Evolutionary conservation across 2,888 invertebrate genomes (phyloP).

Genomic region (Seira sanloemensis): DNA sequence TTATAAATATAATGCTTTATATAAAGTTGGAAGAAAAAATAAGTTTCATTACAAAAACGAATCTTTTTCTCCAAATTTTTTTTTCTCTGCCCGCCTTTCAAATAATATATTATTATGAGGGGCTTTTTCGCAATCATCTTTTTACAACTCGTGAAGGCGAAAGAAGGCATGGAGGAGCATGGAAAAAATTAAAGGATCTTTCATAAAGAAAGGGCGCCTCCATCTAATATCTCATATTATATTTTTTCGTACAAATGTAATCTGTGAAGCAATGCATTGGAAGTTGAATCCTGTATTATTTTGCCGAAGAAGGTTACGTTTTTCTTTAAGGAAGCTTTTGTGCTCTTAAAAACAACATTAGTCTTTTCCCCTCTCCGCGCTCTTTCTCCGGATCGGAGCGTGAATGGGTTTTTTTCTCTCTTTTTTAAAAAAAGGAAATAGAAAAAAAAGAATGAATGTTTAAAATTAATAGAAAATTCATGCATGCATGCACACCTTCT

Average conservation of each 20-base stretch:
- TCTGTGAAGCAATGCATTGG: conserved; percentile 8
- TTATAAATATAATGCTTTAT: too few species aligned
- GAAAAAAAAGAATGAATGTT: conserved; percentile 50
- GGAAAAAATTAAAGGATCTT: too few species aligned
- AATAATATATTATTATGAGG: too few species aligned
- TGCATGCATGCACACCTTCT: conserved; percentile 55
- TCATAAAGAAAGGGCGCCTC: too few species aligned
- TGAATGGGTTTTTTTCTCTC: conserved; percentile 6
- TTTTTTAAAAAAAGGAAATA: conserved; percentile 10
- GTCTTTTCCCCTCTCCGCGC: background rate
- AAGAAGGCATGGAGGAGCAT: too few species aligned
- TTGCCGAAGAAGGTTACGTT: too few species aligned
- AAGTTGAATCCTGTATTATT: too few species aligned
- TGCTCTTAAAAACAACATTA: background rate
- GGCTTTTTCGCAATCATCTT: too few species aligned
- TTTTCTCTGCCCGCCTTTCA: too few species aligned
- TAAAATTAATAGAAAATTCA: conserved; percentile 63
- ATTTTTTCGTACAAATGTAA: conserved; percentile 31
- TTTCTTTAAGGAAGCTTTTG: too few species aligned
- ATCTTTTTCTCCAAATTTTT: conserved; percentile 29
- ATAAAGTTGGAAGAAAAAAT: conserved; percentile 8
- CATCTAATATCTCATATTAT: too few species aligned
- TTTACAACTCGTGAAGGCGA: too few species aligned
- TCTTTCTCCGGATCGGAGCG: conserved; percentile 19
- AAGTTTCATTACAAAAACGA: conserved; percentile 45